Percentiles rank a stretch among this genome's conserved stretches.
Evolutionary conservation across 2,888 invertebrate species (phyloP).

Genomic region (Eupeodes luniger): DNA sequence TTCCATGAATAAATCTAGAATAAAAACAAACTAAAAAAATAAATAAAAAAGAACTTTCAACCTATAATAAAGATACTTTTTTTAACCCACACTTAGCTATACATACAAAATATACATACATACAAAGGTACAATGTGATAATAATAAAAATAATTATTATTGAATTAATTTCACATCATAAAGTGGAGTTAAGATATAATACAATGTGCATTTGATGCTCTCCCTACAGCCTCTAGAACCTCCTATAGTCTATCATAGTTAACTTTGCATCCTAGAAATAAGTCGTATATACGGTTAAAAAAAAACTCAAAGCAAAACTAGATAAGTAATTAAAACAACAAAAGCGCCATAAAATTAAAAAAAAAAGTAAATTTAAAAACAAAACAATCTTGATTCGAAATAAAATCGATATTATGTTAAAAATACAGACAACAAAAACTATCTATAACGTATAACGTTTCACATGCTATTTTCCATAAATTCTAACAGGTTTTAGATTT

Average conservation of each 20-base stretch:
- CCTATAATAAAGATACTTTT: conserved; percentile 1
- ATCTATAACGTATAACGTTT: conserved; percentile 48
- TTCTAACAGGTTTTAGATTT: conserved; percentile 68
- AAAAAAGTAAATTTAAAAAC: conserved; percentile 18
- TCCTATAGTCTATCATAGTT: no score
- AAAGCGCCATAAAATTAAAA: conserved; percentile 28
- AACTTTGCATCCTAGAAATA: conserved; percentile 9
- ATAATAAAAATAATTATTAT: conserved; percentile 10
- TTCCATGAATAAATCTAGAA: conserved; percentile 31
- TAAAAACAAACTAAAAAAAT: neutral
- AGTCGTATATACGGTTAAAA: neutral
- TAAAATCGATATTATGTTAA: neutral
- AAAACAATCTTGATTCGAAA: conserved; percentile 10
- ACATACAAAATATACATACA: no score
- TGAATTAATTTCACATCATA: conserved; percentile 14
- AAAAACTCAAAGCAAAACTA: conserved; percentile 5
- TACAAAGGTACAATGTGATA: conserved; percentile 3
- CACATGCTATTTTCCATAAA: conserved; percentile 65
- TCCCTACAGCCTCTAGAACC: neutral
- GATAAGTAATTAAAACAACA: neutral
- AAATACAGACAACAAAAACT: conserved; percentile 19
- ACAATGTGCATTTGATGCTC: conserved; percentile 5
- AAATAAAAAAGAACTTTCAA: conserved; percentile 11
- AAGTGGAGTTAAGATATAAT: neutral
- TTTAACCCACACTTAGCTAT: conserved; percentile 10